Percentiles rank a stretch among this genome's conserved stretches.
Conservation (phyloP, 1,140 invertebrate species). For the Hyposmocoma kahamanoa region DNA sequence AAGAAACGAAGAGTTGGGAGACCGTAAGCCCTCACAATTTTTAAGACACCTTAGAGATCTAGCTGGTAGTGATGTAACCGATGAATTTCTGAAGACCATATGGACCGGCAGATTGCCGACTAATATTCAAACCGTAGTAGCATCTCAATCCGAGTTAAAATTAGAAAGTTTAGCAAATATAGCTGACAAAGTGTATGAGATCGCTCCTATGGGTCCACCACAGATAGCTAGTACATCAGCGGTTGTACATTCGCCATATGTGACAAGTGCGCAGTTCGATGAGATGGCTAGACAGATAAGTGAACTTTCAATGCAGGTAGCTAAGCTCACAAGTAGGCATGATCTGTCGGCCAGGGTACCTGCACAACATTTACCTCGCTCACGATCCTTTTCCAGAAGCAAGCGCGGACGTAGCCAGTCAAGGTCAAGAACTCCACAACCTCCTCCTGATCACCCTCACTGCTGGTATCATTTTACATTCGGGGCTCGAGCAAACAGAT, state of each 20-base stretch:
- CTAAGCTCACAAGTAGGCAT: background rate
- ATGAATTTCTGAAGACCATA: background rate
- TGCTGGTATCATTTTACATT: constrained; percentile 26
- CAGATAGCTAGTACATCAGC: background rate
- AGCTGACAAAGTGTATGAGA: background rate
- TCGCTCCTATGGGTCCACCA: background rate
- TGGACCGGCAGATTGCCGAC: background rate
- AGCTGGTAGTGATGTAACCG: background rate
- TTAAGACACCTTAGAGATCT: background rate
- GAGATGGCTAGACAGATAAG: background rate
- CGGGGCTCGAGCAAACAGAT: constrained; percentile 17
- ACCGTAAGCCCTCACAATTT: background rate
- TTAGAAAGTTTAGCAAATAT: background rate
- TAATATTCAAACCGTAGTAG: background rate
- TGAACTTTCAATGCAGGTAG: background rate
- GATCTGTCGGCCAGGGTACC: no score
- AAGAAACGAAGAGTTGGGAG: no score
- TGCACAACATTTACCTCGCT: no score
- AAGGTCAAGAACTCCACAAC: constrained; percentile 1
- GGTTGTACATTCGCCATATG: no score
- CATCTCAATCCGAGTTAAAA: background rate
- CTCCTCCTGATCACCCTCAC: constrained; percentile 14
- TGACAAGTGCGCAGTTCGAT: no score
- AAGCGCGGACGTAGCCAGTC: background rate
- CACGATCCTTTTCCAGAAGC: background rate